Evolutionary conservation across 2,797 vertebrate species (phyloP).

Genomic region (Astyanax mexicanus): DNA sequence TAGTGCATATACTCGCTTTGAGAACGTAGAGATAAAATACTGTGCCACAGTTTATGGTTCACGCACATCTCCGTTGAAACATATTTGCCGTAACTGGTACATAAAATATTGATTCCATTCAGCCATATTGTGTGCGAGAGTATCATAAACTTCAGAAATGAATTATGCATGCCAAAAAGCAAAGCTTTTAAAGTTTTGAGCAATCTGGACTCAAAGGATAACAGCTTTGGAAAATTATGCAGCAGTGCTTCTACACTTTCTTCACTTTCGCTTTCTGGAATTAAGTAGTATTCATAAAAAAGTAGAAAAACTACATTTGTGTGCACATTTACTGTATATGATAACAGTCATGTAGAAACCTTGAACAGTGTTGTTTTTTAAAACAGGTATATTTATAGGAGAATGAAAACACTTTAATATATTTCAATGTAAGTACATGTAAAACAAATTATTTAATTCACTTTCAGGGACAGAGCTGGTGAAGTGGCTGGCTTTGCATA

Average conservation of each 20-base stretch:
- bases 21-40: conserved; percentile 10
- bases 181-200: conserved; percentile 22
- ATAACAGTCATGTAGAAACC: neutral
- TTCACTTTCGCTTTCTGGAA: neutral
- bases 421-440: too few relatives aligned
- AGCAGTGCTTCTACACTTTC: neutral
- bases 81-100: conserved; percentile 54
- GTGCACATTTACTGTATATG: neutral
- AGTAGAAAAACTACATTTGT: neutral
- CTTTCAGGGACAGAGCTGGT: too few relatives aligned
- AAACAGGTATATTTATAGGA: too few relatives aligned
- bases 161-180: conserved; percentile 62
- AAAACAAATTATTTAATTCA: too few relatives aligned
- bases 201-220: conserved; percentile 3
- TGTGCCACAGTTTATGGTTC: neutral
- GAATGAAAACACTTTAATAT: too few relatives aligned
- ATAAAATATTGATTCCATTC: conserved; percentile 75
- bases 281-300: neutral
- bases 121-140: conserved; percentile 67
- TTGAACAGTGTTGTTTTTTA: too few relatives aligned
- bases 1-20: neutral
- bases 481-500: too few relatives aligned
- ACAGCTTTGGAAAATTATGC: neutral
- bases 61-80: neutral
- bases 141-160: conserved; percentile 72